phyloP scores from a whole-genome alignment of 1,140 invertebrate species.

The Antheraea pernyi region DNA sequence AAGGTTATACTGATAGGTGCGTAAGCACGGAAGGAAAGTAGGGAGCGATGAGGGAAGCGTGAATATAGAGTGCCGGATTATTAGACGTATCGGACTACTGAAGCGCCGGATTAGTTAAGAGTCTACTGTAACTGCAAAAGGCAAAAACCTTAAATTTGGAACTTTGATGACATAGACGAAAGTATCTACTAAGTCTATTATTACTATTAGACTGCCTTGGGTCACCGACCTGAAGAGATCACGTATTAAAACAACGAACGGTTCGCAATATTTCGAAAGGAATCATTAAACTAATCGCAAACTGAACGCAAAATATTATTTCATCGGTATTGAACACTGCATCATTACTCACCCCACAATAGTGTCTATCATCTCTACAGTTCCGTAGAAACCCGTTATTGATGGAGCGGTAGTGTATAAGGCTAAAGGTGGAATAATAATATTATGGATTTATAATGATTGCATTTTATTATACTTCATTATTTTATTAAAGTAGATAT shows the following conservation, averaged over 20 bases:
- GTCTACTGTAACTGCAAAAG: too few relatives aligned
- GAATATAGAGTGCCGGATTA: too few relatives aligned
- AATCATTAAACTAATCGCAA: neutral
- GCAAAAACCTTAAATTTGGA: too few relatives aligned
- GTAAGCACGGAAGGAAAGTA: too few relatives aligned
- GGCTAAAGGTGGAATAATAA: slow-evolving; percentile 1
- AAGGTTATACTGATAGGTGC: too few relatives aligned
- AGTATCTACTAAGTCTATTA: too few relatives aligned
- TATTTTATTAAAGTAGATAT: neutral
- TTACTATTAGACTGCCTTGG: neutral
- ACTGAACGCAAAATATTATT: slow-evolving; percentile 6
- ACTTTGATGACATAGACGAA: too few relatives aligned
- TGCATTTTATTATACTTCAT: neutral
- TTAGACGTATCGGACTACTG: too few relatives aligned
- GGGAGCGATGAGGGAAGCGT: too few relatives aligned
- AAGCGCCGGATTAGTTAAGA: too few relatives aligned
- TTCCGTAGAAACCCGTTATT: slow-evolving; percentile 37
- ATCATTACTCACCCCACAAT: slow-evolving; percentile 36
- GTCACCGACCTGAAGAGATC: too few relatives aligned
- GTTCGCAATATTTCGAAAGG: neutral
- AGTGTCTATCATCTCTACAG: slow-evolving; percentile 34
- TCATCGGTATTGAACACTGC: slow-evolving; percentile 3
- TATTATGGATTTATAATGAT: neutral
- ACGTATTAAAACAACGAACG: neutral
- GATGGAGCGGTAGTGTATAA: slow-evolving; percentile 9